Conservation (phyloP, 64 coral and sea anemone genomes). For the Stichodactyla mertensii region DNA sequence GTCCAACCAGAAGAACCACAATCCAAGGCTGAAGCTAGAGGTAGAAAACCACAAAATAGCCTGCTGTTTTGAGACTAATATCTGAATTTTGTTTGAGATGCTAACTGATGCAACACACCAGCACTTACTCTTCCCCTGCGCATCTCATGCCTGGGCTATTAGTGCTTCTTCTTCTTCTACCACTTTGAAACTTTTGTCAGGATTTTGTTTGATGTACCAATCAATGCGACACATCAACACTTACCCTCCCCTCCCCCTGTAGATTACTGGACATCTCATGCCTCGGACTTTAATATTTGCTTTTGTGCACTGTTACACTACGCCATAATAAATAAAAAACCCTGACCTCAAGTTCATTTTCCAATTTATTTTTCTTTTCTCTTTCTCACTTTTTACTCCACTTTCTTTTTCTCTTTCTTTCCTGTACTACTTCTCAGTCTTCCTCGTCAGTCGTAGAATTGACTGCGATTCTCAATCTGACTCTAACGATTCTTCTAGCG, state of each 20-base stretch:
- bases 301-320: no score
- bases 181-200: no score
- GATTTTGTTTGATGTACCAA: no score
- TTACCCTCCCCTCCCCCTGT: no score
- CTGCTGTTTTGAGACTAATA: neutral
- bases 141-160: no score
- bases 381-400: neutral
- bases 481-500: neutral
- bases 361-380: neutral
- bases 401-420: neutral
- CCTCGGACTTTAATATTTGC: no score
- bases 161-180: no score
- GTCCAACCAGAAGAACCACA: constrained; percentile 79
- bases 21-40: constrained; percentile 93
- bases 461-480: neutral
- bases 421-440: neutral
- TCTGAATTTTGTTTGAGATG: no score
- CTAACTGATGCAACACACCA: no score
- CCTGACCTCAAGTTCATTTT: neutral
- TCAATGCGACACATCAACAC: no score
- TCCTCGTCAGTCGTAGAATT: neutral
- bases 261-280: no score
- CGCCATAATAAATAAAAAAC: neutral
- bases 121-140: no score
- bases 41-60: constrained; percentile 3